Evolutionary conservation across 2,888 invertebrate species (phyloP).

Genomic region (Dicycla oo): DNA sequence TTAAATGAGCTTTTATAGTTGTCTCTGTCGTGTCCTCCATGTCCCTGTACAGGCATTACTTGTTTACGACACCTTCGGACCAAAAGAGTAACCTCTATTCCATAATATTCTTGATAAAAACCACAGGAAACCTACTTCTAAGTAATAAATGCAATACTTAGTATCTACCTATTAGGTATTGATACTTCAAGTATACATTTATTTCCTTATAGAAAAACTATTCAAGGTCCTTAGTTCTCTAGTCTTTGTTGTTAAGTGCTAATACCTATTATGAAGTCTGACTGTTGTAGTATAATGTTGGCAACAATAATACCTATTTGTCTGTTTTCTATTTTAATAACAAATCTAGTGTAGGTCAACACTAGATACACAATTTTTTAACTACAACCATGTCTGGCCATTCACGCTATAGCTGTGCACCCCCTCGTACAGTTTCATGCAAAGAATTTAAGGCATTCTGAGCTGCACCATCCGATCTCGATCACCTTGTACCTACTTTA

Average conservation of each 20-base stretch:
- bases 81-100: neutral
- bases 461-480: no score
- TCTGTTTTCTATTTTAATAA: no score
- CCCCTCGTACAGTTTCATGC: no score
- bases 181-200: conserved; percentile 25
- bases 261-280: conserved; percentile 2
- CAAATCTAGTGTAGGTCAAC: no score
- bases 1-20: no score
- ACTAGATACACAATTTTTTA: no score
- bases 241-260: conserved; percentile 38
- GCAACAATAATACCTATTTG: no score
- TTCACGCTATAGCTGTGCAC: no score
- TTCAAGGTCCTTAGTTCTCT: conserved; percentile 32
- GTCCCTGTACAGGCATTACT: neutral
- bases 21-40: no score
- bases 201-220: conserved; percentile 48
- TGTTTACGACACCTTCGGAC: neutral
- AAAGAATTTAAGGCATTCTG: no score
- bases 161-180: conserved; percentile 6
- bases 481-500: no score
- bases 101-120: neutral
- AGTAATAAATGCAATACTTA: conserved; percentile 11
- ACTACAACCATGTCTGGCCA: no score
- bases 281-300: neutral
- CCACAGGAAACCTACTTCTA: neutral